phyloP scores from a whole-genome alignment of 2,888 invertebrate species.

The Harmothoe impar region DNA sequence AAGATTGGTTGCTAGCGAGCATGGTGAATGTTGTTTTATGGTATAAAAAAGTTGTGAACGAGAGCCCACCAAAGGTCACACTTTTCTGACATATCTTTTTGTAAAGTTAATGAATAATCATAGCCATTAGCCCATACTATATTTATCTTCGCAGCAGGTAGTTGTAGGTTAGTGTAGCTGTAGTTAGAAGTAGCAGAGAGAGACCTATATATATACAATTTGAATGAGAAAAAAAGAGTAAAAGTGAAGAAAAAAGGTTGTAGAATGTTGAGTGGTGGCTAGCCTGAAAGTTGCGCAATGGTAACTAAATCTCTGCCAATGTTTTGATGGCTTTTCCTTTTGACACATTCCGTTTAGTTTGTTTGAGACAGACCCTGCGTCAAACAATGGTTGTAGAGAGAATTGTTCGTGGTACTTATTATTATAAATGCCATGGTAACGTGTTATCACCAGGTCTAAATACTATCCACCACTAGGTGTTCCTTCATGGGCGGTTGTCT shows the following conservation, averaged over 20 bases:
- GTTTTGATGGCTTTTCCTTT: constrained; percentile 64
- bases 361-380: constrained; percentile 51
- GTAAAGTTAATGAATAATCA: constrained; percentile 64
- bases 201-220: constrained; percentile 54
- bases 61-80: constrained; percentile 66
- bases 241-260: constrained; percentile 62
- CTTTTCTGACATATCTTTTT: constrained; percentile 66
- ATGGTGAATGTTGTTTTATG: constrained; percentile 52
- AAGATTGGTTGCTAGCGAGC: constrained; percentile 52
- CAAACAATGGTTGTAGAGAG: constrained; percentile 56
- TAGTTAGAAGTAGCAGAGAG: constrained; percentile 60
- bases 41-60: constrained; percentile 58
- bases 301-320: constrained; percentile 50
- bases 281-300: constrained; percentile 55
- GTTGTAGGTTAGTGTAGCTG: constrained; percentile 59
- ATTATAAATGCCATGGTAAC: constrained; percentile 52
- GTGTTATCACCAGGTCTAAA: constrained; percentile 36
- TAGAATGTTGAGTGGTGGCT: constrained; percentile 60
- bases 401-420: constrained; percentile 46
- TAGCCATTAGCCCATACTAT: constrained; percentile 64
- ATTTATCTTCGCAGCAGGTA: constrained; percentile 63
- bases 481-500: not conserved
- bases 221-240: constrained; percentile 51
- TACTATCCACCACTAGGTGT: constrained; percentile 9
- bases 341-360: constrained; percentile 63